These are phyloP conservation scores for Neotoxoptera formosana DNA, from an alignment of 1,140 invertebrate species.

Conservation along the genomic window DNA sequence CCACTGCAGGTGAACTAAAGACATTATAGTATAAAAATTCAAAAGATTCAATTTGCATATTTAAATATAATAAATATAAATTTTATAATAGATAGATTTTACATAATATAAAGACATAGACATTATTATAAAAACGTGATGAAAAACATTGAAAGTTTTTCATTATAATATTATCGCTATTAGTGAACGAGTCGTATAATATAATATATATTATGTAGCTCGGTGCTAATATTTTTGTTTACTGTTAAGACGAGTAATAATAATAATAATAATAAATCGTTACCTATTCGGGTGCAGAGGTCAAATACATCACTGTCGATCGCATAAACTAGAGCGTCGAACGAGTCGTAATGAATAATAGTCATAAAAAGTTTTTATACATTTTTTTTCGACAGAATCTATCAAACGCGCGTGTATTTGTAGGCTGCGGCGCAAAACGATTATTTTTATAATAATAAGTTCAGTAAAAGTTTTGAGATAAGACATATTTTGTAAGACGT, in stretches of 20 bases:
- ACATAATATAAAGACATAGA: neutral
- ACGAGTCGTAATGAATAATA: constrained; percentile 4
- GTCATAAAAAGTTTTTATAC: neutral
- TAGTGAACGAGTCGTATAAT: neutral
- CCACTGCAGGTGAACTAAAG: neutral
- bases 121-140: neutral
- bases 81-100: neutral
- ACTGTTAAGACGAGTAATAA: neutral
- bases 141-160: neutral
- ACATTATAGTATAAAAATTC: too few relatives aligned
- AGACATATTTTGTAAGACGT: neutral
- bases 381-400: neutral
- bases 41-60: neutral
- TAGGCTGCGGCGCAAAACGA: neutral
- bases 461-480: neutral
- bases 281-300: neutral
- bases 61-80: neutral
- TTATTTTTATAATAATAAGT: neutral
- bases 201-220: too few relatives aligned
- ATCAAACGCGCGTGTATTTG: neutral
- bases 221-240: neutral
- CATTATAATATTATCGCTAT: neutral
- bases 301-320: neutral
- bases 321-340: neutral
- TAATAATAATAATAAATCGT: neutral